Base-by-base conservation (phyloP, 2,113 vertebrate species). In the Talpa occidentalis region DNA sequence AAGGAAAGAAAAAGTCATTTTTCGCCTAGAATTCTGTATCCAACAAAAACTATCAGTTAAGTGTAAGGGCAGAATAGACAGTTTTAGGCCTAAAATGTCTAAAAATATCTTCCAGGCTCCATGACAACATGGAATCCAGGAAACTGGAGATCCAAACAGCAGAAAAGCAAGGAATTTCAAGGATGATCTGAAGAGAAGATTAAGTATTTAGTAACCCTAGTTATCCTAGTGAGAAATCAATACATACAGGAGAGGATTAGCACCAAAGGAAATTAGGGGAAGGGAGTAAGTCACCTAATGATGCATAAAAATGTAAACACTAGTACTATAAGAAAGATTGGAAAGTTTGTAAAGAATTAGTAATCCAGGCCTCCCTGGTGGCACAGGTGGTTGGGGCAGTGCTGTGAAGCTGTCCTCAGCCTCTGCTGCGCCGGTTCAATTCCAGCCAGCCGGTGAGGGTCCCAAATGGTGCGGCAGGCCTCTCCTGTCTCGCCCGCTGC, bases 121-220 rank as follows among this genome's bases (percentile, higher is more conserved):
- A 78, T 16, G n/a, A 73, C 60, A 80, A 37, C 54, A 86, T 44
- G 40, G 14, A 73, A 44, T 62, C 44, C 67, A 76, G 26, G 24
- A 81, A 81, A 74, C 4, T 47, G 21, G 60, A 62, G 30, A 69
- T 60, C 17, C 30, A 88, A 26, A 78, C 11, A 62, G 32, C 0
- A 88, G 42, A 90, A 60, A 69, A 90, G 14, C 21, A 95, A 56
- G 37, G 28, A 66, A 74, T 76, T 82, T 91, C 56, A 91, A 83
- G 8, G 62, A 52, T 86, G 42, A 83, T 56, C 60, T 88, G 22
- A 88, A 83, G 30, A 47, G 8, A 76, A 77, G 12, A 95, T 2
- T 2, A 72, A 40, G 24, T 74, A 7, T 80, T 76, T 47, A 93
- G 28, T 22, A 95, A 70, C 6, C 11, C 52, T 47, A 67, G 8